Base-by-base conservation (phyloP, 2,888 invertebrate genomes). In the Agonopterix subpropinquella region DNA sequence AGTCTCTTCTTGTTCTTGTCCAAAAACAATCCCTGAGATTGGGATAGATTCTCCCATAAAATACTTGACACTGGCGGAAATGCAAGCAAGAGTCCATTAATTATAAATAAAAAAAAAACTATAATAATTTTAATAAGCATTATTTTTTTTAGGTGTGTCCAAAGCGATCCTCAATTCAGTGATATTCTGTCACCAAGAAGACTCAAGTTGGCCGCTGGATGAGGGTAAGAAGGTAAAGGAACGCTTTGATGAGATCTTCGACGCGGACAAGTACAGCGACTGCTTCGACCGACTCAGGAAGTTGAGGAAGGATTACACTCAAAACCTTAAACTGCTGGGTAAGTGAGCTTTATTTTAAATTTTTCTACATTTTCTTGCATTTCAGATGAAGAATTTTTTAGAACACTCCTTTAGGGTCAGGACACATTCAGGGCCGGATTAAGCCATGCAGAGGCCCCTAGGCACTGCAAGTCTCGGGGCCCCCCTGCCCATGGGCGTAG, bases 161-260 rank as follows among this genome's bases (percentile, higher is more conserved):
- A 96, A 96, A 73, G 93, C 99, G 0, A 96, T 99, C 52, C 86
- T 99, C 50, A 97, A 97, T 70, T 95, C 97, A 75, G 99, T 99
- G 0, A 94, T 99, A 62, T 98, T 99, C 80, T 99, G 99, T 70
- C 99, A 99, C 75, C 99, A 99, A 91, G 99, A 99, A 79, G 98
- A 99, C 58, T 94, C 98, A 0, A 93, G 93, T 69, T 99, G 99
- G 98, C 99, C 99, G 0, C 84, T 99, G 48, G 96, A 97, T 71
- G 97, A 98, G 77, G 95, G 95, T 0, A 96, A 96, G 74, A 94
- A 95, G 64, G 90, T 99, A 0, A 99, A 99, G 73, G 94, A 95
- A 58, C 94, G 95, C 61, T 99, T 99, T 89, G 99, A 99, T 91
- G 96, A 96, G 55, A 99, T 99, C 61, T 99, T 99, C 88, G 98